Conservation (phyloP, 2,797 vertebrate genomes). For the Lacerta agilis region DNA sequence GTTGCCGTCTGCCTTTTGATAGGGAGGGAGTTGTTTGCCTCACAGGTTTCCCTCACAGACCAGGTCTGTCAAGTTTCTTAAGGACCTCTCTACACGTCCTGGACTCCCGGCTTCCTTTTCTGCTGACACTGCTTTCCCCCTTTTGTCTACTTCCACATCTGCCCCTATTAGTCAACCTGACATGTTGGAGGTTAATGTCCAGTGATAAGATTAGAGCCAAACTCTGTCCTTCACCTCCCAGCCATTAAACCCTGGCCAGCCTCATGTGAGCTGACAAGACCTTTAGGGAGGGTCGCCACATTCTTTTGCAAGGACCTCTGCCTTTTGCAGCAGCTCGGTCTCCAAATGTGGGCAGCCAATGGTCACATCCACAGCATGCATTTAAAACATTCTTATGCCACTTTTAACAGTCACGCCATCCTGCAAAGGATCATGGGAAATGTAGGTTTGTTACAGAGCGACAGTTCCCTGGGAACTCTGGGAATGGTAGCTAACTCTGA, state of each 20-base stretch:
- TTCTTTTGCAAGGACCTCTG: neutral
- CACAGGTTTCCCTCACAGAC: no score
- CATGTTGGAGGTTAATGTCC: constrained; percentile 56
- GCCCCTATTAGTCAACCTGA: neutral
- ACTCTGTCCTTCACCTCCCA: constrained; percentile 16
- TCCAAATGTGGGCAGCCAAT: neutral
- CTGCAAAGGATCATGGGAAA: no score
- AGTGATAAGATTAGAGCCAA: constrained; percentile 12
- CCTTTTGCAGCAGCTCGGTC: neutral
- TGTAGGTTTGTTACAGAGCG: neutral
- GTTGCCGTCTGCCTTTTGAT: neutral
- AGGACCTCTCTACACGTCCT: neutral
- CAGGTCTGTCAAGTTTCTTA: neutral
- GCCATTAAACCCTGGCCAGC: neutral
- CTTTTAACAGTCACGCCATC: no score
- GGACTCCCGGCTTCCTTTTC: neutral
- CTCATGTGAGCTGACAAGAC: neutral
- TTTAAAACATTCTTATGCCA: no score
- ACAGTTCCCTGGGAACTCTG: neutral
- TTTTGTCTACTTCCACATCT: neutral
- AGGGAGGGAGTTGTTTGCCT: neutral
- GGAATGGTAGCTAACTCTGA: no score
- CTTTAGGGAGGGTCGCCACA: neutral
- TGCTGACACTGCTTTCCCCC: neutral
- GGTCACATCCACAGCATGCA: no score